phyloP scores from a whole-genome alignment of 2,888 invertebrate genomes.

The Nebria brevicollis region DNA sequence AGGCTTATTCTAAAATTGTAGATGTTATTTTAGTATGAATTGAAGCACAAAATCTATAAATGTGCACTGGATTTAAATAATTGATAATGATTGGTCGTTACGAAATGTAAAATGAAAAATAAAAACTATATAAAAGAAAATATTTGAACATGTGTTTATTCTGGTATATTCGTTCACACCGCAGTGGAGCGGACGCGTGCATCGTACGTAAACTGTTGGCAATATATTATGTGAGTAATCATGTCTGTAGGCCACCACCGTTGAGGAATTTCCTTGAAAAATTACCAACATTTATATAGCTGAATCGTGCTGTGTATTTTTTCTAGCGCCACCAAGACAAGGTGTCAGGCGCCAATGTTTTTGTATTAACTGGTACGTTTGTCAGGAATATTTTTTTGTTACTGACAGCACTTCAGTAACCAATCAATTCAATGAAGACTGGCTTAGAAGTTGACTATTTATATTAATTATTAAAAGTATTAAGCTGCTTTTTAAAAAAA shows the following conservation, averaged over 20 bases:
- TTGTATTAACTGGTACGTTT: neutral
- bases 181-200: neutral
- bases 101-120: neutral
- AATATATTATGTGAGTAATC: slow-evolving; percentile 40
- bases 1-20: too few species aligned
- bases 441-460: too few species aligned
- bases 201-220: slow-evolving; percentile 10
- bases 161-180: slow-evolving; percentile 13
- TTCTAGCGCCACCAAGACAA: slow-evolving; percentile 5
- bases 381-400: neutral
- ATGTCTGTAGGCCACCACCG: slow-evolving; percentile 21
- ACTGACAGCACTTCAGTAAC: too few species aligned
- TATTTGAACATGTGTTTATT: slow-evolving; percentile 27
- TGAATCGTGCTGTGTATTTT: neutral
- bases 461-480: too few species aligned
- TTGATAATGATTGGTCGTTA: neutral
- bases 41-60: neutral
- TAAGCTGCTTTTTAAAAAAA: too few species aligned
- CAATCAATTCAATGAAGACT: too few species aligned
- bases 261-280: slow-evolving; percentile 39
- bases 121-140: neutral
- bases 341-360: neutral
- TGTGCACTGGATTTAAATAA: neutral
- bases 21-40: too few species aligned
- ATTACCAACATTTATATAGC: slow-evolving; percentile 35